phyloP scores from a whole-genome alignment of 2,797 vertebrate genomes.

The Bovichtus diacanthus region DNA sequence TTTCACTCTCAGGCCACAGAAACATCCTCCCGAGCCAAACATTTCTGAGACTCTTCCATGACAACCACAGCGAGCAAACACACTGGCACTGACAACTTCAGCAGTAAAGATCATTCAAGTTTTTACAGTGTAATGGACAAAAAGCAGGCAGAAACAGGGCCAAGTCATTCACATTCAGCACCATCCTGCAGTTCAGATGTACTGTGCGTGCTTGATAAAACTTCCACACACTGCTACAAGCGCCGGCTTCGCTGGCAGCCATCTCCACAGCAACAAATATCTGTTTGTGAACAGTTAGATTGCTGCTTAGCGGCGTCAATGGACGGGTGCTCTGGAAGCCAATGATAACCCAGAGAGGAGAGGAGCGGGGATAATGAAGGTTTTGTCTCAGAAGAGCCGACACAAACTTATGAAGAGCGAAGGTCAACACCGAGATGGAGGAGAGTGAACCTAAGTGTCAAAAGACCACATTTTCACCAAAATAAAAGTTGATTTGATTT shows the following conservation, averaged over 20 bases:
- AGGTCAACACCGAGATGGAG: slow-evolving; percentile 57
- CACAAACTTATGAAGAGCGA: slow-evolving; percentile 65
- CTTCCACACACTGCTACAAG: slow-evolving; percentile 56
- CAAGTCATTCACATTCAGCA: slow-evolving; percentile 66
- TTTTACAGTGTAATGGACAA: slow-evolving; percentile 66
- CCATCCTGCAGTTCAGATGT: slow-evolving; percentile 53
- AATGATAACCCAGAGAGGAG: slow-evolving; percentile 73
- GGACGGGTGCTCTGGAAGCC: slow-evolving; percentile 77
- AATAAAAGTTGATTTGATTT: neutral
- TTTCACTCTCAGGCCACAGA: slow-evolving; percentile 75
- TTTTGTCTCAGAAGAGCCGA: slow-evolving; percentile 70
- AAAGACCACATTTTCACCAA: neutral
- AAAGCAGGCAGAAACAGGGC: slow-evolving; percentile 42
- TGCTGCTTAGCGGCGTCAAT: slow-evolving; percentile 71
- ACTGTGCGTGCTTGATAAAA: slow-evolving; percentile 69
- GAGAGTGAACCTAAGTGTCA: slow-evolving; percentile 31
- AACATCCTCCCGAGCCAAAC: slow-evolving; percentile 77
- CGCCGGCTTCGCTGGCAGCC: slow-evolving; percentile 52
- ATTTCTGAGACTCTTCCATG: slow-evolving; percentile 78
- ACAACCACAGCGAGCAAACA: slow-evolving; percentile 71
- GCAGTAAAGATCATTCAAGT: slow-evolving; percentile 73
- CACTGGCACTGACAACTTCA: slow-evolving; percentile 57
- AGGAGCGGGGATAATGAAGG: slow-evolving; percentile 67
- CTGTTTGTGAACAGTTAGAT: slow-evolving; percentile 72
- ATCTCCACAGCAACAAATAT: slow-evolving; percentile 75